Evolutionary conservation across 2,888 invertebrate genomes (phyloP), one percentile per base, ranked within the genome.

Genomic region (Netelia melanura): DNA sequence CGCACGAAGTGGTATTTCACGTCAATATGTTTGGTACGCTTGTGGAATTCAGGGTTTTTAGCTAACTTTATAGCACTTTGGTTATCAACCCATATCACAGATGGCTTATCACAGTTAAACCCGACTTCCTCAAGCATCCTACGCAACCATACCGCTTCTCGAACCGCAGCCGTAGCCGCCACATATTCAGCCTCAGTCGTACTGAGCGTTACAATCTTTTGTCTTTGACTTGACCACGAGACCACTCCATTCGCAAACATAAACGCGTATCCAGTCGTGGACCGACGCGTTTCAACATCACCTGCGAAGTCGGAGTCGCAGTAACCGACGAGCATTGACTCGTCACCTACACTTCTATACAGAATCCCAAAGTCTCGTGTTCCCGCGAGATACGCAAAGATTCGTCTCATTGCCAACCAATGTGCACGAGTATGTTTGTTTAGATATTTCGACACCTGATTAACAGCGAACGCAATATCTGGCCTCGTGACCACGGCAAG

Each of bases 121-220:
- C 82, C 84, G 48, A 88, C 72, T 44, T 84, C 87, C 23, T 52
- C 21, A 0, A 89, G 9, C 9, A 89, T 62, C 23, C 48, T 52
- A 21, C 78, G 75, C 44, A 88, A 52, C 88, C 89, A 89, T n/a
- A 89, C 61, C 6, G 86, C 64, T 58, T 89, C 88, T 71, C 81
- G 79, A 1, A 83, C 86, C 3, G 85, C 86, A 1, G 83, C 79
- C 54, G 78, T 83, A 25, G 89, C 84, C 0, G 89, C 89, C 38
- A 89, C 84, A 44, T 87, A 86, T 64, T 90, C 88, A 17, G 88
- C 88, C 71, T 89, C 89, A 1, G 87, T 86, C 0, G 88, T 87
- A 8, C 86, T 85, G 79, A 81, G 82, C 6, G 87, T 86, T 2
- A 88, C 87, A 17, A 86, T 64, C 21, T 77, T 72, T 70, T 88